Percentiles rank a stretch among this genome's conserved stretches.
These are phyloP conservation scores for Odocoileus virginianus DNA, from an alignment of 2,113 vertebrate species.

Conservation along the genomic window DNA sequence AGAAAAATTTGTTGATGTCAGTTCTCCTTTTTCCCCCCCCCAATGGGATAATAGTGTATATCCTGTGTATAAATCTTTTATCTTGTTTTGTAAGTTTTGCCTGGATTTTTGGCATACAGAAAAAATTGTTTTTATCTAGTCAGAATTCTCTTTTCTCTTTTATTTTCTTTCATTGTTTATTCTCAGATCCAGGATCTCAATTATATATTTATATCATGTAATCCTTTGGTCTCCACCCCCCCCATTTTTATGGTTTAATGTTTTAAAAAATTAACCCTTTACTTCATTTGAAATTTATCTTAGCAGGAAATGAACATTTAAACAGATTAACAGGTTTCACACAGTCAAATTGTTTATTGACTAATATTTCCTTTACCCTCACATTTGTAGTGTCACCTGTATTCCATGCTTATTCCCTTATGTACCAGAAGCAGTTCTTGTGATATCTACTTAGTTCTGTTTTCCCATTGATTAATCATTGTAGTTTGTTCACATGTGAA, in stretches of 20 bases:
- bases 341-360: background rate
- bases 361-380: background rate
- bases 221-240: background rate
- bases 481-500: slow-evolving; percentile 40
- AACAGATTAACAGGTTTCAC: background rate
- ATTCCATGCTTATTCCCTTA: background rate
- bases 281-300: background rate
- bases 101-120: background rate
- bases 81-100: background rate
- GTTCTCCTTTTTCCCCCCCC: background rate
- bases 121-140: background rate
- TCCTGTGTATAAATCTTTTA: background rate
- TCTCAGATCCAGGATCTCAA: background rate
- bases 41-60: background rate
- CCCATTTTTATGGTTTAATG: background rate
- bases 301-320: background rate
- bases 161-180: background rate
- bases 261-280: background rate
- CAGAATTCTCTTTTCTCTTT: background rate
- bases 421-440: background rate
- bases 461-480: slow-evolving; percentile 40
- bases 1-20: background rate
- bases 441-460: background rate
- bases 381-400: background rate
- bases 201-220: background rate